Evolutionary conservation across 2,888 invertebrate genomes (phyloP).

Genomic region (Agrotis clavis): DNA sequence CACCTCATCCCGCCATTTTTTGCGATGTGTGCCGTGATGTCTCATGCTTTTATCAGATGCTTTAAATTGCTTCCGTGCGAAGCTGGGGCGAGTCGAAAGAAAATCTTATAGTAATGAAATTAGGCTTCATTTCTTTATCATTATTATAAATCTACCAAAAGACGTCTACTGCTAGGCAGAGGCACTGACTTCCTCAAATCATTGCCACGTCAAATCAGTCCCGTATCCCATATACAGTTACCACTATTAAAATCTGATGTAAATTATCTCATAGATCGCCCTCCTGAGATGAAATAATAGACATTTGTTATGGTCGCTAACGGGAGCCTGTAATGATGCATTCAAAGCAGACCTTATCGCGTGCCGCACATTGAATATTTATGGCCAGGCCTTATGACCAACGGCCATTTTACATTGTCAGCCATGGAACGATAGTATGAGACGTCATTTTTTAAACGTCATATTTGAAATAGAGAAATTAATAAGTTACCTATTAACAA

Average conservation of each 20-base stretch:
- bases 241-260: conserved; percentile 11
- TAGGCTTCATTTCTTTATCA: not conserved
- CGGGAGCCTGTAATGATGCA: conserved; percentile 43
- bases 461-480: conserved; percentile 5
- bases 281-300: conserved; percentile 32
- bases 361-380: conserved; percentile 57
- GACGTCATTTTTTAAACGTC: conserved; percentile 41
- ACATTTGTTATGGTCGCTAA: conserved; percentile 20
- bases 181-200: not conserved
- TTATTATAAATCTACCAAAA: not conserved
- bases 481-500: conserved; percentile 4
- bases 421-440: conserved; percentile 25
- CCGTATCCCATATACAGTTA: not conserved
- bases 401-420: conserved; percentile 30
- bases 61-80: no score
- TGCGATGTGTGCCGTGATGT: no score
- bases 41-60: no score
- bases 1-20: no score
- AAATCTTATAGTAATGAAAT: not conserved
- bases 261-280: conserved; percentile 16
- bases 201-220: not conserved
- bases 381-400: conserved; percentile 37
- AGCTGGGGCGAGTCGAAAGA: no score
- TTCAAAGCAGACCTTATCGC: conserved; percentile 48
- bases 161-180: not conserved